phyloP scores from a whole-genome alignment of 2,888 invertebrate genomes.

The Parapristionchus giblindavisi region DNA sequence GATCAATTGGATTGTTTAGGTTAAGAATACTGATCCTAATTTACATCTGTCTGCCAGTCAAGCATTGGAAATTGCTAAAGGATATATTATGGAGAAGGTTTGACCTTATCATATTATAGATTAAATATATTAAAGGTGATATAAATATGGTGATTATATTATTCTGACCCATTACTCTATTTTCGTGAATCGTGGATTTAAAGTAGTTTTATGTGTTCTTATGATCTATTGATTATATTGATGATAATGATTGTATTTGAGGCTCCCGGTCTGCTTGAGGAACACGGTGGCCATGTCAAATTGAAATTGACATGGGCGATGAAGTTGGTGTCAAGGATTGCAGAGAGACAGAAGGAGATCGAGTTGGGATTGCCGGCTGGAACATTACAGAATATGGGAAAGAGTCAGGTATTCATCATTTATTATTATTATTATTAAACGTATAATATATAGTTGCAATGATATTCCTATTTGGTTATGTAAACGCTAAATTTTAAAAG shows the following conservation, averaged over 20 bases:
- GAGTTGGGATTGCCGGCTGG: slow-evolving; percentile 55
- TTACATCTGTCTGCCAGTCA: slow-evolving; percentile 64
- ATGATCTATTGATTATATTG: not conserved
- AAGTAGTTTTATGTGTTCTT: not conserved
- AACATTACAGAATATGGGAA: slow-evolving; percentile 55
- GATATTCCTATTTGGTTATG: too few species aligned
- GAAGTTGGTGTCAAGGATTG: slow-evolving; percentile 48
- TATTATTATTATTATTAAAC: too few species aligned
- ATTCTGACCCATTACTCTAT: not conserved
- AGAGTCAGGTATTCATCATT: slow-evolving; percentile 40
- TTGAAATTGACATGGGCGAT: slow-evolving; percentile 71
- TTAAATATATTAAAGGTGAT: not conserved
- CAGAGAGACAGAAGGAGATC: slow-evolving; percentile 49
- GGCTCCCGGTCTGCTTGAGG: slow-evolving; percentile 65
- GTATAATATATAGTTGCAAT: too few species aligned
- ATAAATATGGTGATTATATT: not conserved
- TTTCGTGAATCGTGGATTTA: not conserved
- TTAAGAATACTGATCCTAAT: slow-evolving; percentile 20
- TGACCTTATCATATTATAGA: not conserved
- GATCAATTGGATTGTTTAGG: not conserved
- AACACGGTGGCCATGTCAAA: slow-evolving; percentile 69
- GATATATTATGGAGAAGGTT: slow-evolving; percentile 69
- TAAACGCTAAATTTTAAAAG: too few species aligned
- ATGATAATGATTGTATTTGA: slow-evolving; percentile 41
- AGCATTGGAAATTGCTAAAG: slow-evolving; percentile 70